Base-by-base conservation (phyloP, 2,113 vertebrate species). In the Nesogale talazaci region DNA sequence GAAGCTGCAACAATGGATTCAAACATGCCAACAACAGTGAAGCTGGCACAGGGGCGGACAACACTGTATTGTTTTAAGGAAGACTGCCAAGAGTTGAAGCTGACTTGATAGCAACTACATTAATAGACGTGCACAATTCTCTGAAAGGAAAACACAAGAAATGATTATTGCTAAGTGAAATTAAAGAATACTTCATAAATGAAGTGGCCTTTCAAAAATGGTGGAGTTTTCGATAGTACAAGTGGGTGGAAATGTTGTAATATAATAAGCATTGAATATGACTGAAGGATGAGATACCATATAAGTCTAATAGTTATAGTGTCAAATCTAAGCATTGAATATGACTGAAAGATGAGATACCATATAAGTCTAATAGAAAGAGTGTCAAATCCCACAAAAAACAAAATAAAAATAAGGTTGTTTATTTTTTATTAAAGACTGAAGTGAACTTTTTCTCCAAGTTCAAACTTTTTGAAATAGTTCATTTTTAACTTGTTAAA, bases 271-370 rank as follows among this genome's bases (percentile, higher is more conserved):
- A 61, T 25, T 22, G 59, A 25, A 61, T 61, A 61, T 19, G 19
- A 61, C 59, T 22, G 59, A 75, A 90, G n/a, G 56, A 75, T 65
- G 27, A 91, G 52, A 78, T 52, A 72, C 76, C 23, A 85, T 88
- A 56, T 10, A 85, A 42, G 27, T 56, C 56, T 63, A 83, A 86
- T 25, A 67, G 15, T 31, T 93, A 79, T 23, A 88, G 46, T 36
- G 22, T 36, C 46, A 95, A 94, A 92, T 75, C 25, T n/a, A n/a
- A n/a, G n/a, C n/a, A n/a, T n/a, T n/a, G n/a, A n/a, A 61, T 61
- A 61, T 19, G 19, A 61, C 59, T 22, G 59, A 75, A 90, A 27
- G 56, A 75, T 65, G 27, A 91, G 52, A 78, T 52, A 72, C 76
- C 23, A 85, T 88, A 56, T 10, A 85, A 42, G 27, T 56, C 56